Evolutionary conservation across 2,888 invertebrate genomes (phyloP).

Genomic region (Latrodectus elegans): DNA sequence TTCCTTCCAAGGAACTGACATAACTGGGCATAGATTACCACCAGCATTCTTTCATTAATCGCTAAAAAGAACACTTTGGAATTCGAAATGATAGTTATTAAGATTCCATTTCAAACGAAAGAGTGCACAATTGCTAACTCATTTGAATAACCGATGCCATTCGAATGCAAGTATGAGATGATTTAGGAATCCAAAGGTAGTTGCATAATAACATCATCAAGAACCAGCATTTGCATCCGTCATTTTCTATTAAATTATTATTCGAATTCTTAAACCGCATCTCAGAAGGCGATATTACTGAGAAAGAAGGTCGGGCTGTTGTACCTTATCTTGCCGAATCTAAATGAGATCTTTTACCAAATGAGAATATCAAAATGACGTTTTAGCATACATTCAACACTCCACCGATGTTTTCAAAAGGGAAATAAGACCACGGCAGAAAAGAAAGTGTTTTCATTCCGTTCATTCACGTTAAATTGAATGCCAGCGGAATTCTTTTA

Average conservation of each 20-base stretch:
- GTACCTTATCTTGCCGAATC: neutral
- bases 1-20: too few relatives aligned
- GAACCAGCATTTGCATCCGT: constrained; percentile 9
- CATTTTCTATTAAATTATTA: constrained; percentile 3
- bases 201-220: constrained; percentile 3
- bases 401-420: too few relatives aligned
- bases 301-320: neutral
- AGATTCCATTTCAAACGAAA: neutral
- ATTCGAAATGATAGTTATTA: constrained; percentile 2
- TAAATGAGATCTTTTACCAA: constrained; percentile 8
- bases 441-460: too few relatives aligned
- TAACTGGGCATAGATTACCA: too few relatives aligned
- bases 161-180: neutral
- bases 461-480: too few relatives aligned
- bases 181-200: neutral
- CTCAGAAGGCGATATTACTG: neutral
- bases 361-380: constrained; percentile 1
- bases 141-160: constrained; percentile 1
- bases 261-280: constrained; percentile 1
- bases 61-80: neutral
- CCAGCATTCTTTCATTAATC: too few relatives aligned
- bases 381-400: neutral
- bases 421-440: too few relatives aligned
- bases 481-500: too few relatives aligned
- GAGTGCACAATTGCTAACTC: constrained; percentile 5